Base-by-base conservation (phyloP, 1,140 invertebrate genomes). In the Potamilus streckersoni region DNA sequence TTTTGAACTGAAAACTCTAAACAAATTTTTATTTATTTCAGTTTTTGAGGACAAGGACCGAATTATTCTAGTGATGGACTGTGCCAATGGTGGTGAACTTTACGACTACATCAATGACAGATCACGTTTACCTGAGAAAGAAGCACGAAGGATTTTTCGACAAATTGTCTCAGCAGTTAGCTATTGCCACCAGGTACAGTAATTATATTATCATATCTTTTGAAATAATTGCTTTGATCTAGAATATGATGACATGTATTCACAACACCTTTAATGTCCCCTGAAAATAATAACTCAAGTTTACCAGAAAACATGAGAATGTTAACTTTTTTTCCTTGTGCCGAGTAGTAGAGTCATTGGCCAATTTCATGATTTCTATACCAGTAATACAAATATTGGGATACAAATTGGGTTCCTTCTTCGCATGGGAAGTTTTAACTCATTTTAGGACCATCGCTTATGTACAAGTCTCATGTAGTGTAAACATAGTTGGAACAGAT, bases 21-120 rank as follows among this genome's bases (percentile, higher is more conserved):
- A 49, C 0, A 8, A 49, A 6, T 82, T 66, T 80, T 78, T 77
- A 84, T 86, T 67, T 74, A 79, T 93, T 92, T 76, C 90, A 98
- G 97, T 99, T 80, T 99, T 99, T 92, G 97, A 99, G 92, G 99
- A 98, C 91, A 94, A 95, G 83, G 97, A 99, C 90, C 98, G 98
- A 92, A 99, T 99, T 93, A 97, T 99, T 75, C 92, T 99, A 66
- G 98, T 99, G 14, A 99, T 99, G 98, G 98, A 99, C 91, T 99
- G 98, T 90, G 98, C 98, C 66, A 95, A 95, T 73, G 98, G 98
- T 66, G 98, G 98, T 76, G 98, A 99, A 91, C 92, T 99, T 2
- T 99, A 99, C 86, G 98, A 99, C 91, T 99, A 98, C 91, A 93
- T 99, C 69, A 98, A 96, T 85, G 95, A 97, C 87, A 93, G 94